A percentile compares a stretch with the other conserved stretches of the same genome.
Conservation (phyloP, 2,888 invertebrate species). For the Tetanocera ferruginea region DNA sequence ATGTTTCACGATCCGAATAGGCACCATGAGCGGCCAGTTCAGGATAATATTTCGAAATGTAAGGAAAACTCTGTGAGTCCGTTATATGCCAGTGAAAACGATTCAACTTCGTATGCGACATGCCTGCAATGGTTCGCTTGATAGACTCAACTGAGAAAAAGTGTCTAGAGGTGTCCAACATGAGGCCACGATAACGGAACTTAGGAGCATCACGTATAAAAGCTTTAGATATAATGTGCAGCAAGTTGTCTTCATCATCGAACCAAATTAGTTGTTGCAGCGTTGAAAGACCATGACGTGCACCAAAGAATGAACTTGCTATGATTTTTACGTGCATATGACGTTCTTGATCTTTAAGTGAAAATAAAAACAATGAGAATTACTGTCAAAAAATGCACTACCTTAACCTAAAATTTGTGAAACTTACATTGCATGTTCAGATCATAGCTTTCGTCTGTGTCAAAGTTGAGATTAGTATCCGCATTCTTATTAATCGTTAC, state of each 20-base stretch:
- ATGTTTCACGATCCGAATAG: constrained; percentile 83
- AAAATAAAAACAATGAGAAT: constrained; percentile 17
- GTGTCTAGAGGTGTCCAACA: constrained; percentile 93
- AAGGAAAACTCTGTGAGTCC: constrained; percentile 94
- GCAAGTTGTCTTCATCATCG: constrained; percentile 77
- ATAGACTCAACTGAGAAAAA: constrained; percentile 83
- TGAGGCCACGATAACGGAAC: constrained; percentile 83
- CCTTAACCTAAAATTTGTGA: not conserved
- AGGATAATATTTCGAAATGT: constrained; percentile 81
- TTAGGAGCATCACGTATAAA: constrained; percentile 83
- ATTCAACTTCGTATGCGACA: constrained; percentile 91
- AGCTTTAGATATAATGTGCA: constrained; percentile 78
- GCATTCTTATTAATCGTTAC: constrained; percentile 73
- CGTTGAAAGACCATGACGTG: constrained; percentile 83
- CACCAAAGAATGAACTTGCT: constrained; percentile 82
- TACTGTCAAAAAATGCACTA: not conserved
- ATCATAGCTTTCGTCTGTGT: constrained; percentile 83
- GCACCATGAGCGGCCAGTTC: constrained; percentile 88
- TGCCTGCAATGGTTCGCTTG: constrained; percentile 84
- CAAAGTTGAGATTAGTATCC: constrained; percentile 74
- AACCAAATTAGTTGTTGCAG: constrained; percentile 86
- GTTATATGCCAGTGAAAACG: constrained; percentile 94
- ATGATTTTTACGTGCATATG: constrained; percentile 74
- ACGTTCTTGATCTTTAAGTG: constrained; percentile 60
- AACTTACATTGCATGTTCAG: constrained; percentile 73